Evolutionary conservation across 2,888 invertebrate species (phyloP), one percentile per base, ranked within the genome.

Genomic region (Stenoptilia bipunctidactyla): DNA sequence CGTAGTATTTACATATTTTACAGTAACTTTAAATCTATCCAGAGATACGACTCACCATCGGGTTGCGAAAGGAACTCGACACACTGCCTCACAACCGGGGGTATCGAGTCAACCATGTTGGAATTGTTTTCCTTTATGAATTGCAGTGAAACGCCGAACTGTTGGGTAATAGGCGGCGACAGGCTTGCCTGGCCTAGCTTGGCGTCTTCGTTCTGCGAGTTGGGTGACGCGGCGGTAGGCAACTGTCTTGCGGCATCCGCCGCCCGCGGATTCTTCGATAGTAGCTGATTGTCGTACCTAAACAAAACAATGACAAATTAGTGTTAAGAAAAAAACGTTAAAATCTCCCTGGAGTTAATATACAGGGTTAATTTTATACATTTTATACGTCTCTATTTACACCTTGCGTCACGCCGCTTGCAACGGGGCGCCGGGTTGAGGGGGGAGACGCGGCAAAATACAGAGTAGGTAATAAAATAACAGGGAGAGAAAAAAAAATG

Each of bases 101-200:
- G 98, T 61, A 99, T 94, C 4, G 91, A 89, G 53, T 89, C 89
- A 14, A 92, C 90, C 62, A 88, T 84, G 42, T 84, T 76, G 10
- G 88, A 73, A 66, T 97, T 94, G 67, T 96, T 90, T 45, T 93
- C 90, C 63, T 94, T 94, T 45, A 99, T 97, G 68, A 93, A 96
- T 61, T 92, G 90, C 41, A 99, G 85, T 2, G 96, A 90, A 1
- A 98, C 98, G 15, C 98, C 97, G 76, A 99, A 99, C 77, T 99
- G 98, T 65, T 96, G 95, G 4, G 95, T 94, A 30, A 87, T 85
- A 36, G 70, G 75, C 27, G 84, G 71, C 0, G 63, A 61, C 1
- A 71, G 49, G 10, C 61, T 63, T 1, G 46, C 45, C 0, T 48
- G 55, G 0, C 42, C 43, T 10, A 13, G 4, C 4, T 34, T 49